Percentiles rank a stretch among this genome's conserved stretches.
Conservation (phyloP, 2,113 vertebrate genomes). For the Tor tambroides region DNA sequence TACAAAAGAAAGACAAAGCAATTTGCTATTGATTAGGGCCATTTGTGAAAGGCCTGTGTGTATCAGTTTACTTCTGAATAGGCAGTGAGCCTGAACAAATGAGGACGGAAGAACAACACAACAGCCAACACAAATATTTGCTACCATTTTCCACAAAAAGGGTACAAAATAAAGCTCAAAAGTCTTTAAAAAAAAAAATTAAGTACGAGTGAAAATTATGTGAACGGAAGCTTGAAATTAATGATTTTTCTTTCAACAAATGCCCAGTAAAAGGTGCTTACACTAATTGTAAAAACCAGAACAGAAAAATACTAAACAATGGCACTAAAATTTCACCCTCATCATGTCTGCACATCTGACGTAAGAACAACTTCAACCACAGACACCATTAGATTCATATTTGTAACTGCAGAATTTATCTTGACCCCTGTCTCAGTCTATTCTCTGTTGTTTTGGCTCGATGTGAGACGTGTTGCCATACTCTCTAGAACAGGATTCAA, state of each 20-base stretch:
- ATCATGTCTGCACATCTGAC: neutral
- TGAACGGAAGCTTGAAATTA: neutral
- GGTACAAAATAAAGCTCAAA: slow-evolving; percentile 2
- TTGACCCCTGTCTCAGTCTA: slow-evolving; percentile 22
- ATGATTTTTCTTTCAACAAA: neutral
- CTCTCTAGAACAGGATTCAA: slow-evolving; percentile 49
- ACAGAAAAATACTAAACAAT: neutral
- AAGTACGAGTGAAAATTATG: neutral
- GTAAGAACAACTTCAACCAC: neutral
- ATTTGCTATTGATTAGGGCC: slow-evolving; percentile 10
- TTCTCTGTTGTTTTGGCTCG: slow-evolving; percentile 43
- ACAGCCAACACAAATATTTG: slow-evolving; percentile 29
- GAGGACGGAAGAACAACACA: slow-evolving; percentile 21
- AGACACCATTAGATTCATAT: slow-evolving; percentile 21
- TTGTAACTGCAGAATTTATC: slow-evolving; percentile 29
- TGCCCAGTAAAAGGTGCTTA: neutral
- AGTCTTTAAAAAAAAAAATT: neutral
- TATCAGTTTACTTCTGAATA: slow-evolving; percentile 43
- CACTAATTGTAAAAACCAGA: neutral
- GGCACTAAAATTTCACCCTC: neutral
- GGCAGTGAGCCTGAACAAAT: slow-evolving; percentile 44
- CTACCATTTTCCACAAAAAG: slow-evolving; percentile 22
- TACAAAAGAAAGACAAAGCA: slow-evolving; percentile 13
- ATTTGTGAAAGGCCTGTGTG: neutral
- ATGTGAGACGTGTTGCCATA: slow-evolving; percentile 50